Conservation (phyloP, 1,140 invertebrate genomes). For the Aphelenchoides avenae region DNA sequence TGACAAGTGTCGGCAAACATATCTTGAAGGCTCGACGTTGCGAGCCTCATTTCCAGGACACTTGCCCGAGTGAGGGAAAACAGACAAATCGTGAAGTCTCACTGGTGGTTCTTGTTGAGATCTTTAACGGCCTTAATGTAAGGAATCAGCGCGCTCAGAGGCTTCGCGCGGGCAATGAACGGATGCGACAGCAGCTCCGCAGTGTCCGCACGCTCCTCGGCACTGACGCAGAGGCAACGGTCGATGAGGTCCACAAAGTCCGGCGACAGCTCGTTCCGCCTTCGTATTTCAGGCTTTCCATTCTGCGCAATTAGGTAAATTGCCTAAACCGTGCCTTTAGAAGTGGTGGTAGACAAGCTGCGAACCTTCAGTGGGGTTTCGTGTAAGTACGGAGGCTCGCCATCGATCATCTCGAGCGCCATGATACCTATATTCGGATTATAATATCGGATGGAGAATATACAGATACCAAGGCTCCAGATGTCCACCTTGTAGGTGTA, state of each 20-base stretch:
- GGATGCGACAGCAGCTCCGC: slow-evolving; percentile 49
- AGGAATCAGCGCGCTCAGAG: slow-evolving; percentile 46
- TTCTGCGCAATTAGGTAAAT: slow-evolving; percentile 59
- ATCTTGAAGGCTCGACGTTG: no score
- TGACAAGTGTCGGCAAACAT: no score
- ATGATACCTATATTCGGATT: slow-evolving; percentile 6
- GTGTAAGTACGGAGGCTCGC: slow-evolving; percentile 57
- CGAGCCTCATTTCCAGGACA: no score
- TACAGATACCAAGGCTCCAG: slow-evolving; percentile 56
- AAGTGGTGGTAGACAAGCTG: slow-evolving; percentile 18
- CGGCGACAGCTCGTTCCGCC: slow-evolving; percentile 40
- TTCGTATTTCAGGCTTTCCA: slow-evolving; percentile 58
- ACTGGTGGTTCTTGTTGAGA: slow-evolving; percentile 14
- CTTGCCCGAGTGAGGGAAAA: no score
- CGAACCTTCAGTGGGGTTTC: slow-evolving; percentile 56
- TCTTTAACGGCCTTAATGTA: slow-evolving; percentile 56
- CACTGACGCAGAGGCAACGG: slow-evolving; percentile 45
- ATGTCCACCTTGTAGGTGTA: slow-evolving; percentile 56
- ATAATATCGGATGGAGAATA: not conserved
- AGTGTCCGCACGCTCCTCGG: slow-evolving; percentile 52
- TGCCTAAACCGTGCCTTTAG: slow-evolving; percentile 42
- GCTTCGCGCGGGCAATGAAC: slow-evolving; percentile 53
- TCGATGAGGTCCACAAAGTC: slow-evolving; percentile 57
- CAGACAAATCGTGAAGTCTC: no score
- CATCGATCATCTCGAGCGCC: slow-evolving; percentile 59